phyloP scores from a whole-genome alignment of 2,113 vertebrate species.

The human (Homo sapiens) region DNA sequence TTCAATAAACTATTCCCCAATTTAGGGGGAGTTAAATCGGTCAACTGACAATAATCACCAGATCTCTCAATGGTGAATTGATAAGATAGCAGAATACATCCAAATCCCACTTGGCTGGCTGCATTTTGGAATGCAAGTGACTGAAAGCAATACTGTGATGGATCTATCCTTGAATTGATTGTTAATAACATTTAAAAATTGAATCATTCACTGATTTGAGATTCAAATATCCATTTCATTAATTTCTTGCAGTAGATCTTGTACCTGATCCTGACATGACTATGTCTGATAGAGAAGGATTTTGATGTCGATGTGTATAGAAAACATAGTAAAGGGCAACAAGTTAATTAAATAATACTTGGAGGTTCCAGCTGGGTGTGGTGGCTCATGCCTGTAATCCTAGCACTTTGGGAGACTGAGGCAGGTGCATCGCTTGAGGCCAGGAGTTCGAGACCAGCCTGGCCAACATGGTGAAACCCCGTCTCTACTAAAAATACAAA shows the following conservation, averaged over 20 bases:
- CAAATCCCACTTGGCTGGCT: neutral
- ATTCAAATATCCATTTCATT: conserved; percentile 27
- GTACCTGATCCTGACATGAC: neutral
- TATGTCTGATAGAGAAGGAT: neutral
- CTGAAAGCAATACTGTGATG: neutral
- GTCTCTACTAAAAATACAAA: too few relatives aligned
- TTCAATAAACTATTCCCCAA: neutral
- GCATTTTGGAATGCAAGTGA: neutral
- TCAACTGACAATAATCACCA: neutral
- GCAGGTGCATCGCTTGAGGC: too few relatives aligned
- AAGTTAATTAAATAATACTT: neutral
- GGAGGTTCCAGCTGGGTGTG: neutral
- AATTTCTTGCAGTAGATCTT: neutral
- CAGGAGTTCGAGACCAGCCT: too few relatives aligned
- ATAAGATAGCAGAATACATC: neutral
- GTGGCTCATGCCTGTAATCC: too few relatives aligned
- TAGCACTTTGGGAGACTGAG: too few relatives aligned
- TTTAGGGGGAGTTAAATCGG: neutral
- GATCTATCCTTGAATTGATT: neutral
- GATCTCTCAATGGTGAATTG: neutral
- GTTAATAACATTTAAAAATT: conserved; percentile 13
- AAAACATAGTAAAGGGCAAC: neutral
- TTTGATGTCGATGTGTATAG: neutral
- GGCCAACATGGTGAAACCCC: too few relatives aligned
- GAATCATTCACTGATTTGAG: neutral